Conservation (phyloP, 2,113 vertebrate genomes). For the Odocoileus virginianus region DNA sequence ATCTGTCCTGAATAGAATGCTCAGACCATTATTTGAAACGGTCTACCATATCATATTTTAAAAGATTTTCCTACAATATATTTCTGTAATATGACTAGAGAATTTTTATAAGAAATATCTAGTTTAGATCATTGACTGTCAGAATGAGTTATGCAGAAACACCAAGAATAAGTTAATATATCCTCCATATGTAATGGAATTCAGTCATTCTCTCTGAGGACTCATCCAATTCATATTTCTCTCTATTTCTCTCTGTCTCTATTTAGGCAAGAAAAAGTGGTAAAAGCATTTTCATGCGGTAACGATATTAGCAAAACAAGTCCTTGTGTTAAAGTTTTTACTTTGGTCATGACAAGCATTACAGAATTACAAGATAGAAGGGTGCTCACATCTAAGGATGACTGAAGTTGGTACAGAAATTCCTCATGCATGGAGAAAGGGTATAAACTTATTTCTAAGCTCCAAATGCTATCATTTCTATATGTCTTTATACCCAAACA, state of each 20-base stretch:
- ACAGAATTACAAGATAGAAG: neutral
- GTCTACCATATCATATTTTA: neutral
- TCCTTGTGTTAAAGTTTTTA: neutral
- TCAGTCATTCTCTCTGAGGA: neutral
- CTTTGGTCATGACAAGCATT: neutral
- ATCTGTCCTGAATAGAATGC: neutral
- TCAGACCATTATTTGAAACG: neutral
- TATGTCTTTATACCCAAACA: neutral
- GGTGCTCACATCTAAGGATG: neutral
- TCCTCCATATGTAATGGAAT: neutral
- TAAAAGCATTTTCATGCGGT: neutral
- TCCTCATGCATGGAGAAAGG: neutral
- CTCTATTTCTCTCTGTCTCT: neutral
- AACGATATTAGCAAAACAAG: neutral
- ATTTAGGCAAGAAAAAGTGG: neutral
- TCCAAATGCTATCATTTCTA: neutral
- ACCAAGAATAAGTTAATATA: neutral
- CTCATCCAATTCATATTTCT: neutral
- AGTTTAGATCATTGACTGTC: conserved; percentile 12
- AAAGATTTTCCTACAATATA: neutral
- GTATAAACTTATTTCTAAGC: neutral
- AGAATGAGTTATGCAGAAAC: neutral
- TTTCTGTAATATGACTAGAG: neutral
- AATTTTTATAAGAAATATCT: neutral
- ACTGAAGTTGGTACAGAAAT: neutral